Percentiles rank a stretch among this genome's conserved stretches.
These are phyloP conservation scores for Arge pagana DNA, from an alignment of 2,888 invertebrate genomes.

Conservation along the genomic window DNA sequence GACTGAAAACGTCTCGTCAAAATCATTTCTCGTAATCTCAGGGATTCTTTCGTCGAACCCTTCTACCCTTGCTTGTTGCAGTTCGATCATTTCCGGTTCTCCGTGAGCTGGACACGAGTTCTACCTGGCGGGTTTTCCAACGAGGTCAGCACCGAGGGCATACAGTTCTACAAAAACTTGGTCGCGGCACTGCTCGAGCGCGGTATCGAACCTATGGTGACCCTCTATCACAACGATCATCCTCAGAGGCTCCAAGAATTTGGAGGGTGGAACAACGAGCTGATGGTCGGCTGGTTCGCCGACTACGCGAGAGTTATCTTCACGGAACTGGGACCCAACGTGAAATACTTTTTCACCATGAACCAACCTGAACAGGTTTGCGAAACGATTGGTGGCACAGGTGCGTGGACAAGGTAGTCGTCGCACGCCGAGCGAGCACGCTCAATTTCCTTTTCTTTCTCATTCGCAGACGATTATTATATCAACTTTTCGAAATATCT, in stretches of 20 bases:
- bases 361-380: conserved; percentile 9
- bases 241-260: conserved; percentile 68
- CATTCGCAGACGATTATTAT: no score
- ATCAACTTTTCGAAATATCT: conserved; percentile 58
- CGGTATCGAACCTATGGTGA: conserved; percentile 72
- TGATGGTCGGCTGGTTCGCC: conserved; percentile 66
- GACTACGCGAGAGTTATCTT: conserved; percentile 67
- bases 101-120: conserved; percentile 56
- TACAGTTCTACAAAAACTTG: conserved; percentile 57
- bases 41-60: background rate
- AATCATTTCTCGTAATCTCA: background rate
- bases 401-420: conserved; percentile 40
- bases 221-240: conserved; percentile 73
- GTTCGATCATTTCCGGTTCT: conserved; percentile 62
- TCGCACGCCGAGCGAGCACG: conserved; percentile 52
- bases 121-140: conserved; percentile 49
- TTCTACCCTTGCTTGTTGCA: no score
- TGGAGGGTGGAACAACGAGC: conserved; percentile 70
- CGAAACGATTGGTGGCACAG: conserved; percentile 50
- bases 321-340: conserved; percentile 60
- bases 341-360: conserved; percentile 4
- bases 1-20: background rate
- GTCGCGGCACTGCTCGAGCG: conserved; percentile 58
- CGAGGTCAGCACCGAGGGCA: conserved; percentile 49
- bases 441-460: no score